Percentiles rank a stretch among this genome's conserved stretches.
These are phyloP conservation scores for Phlogophora meticulosa DNA, from an alignment of 2,888 invertebrate species.

Conservation along the genomic window DNA sequence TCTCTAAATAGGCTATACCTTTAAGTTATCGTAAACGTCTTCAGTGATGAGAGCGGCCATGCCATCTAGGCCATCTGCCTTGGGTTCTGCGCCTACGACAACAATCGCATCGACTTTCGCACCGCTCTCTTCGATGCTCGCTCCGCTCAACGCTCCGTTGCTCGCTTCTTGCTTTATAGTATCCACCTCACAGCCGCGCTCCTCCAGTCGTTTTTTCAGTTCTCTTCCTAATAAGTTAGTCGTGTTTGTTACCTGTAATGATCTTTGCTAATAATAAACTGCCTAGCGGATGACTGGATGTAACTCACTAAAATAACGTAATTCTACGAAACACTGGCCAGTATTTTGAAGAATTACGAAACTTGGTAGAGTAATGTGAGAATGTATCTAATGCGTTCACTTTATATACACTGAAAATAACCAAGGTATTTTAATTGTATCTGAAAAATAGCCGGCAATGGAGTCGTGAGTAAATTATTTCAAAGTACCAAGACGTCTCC, in stretches of 20 bases:
- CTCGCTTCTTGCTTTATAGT: slow-evolving; percentile 57
- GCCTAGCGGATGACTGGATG: slow-evolving; percentile 22
- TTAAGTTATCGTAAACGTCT: slow-evolving; percentile 84
- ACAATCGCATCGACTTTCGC: slow-evolving; percentile 80
- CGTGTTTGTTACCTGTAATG: slow-evolving; percentile 81
- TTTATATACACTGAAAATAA: too few relatives aligned
- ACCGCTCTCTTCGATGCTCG: slow-evolving; percentile 39
- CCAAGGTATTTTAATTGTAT: too few relatives aligned
- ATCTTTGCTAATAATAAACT: slow-evolving; percentile 45
- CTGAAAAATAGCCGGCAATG: not conserved
- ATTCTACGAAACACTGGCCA: not conserved
- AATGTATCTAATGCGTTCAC: too few relatives aligned
- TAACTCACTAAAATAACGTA: not conserved
- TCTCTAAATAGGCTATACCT: slow-evolving; percentile 68
- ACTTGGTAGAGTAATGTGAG: too few relatives aligned
- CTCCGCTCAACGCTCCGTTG: slow-evolving; percentile 64
- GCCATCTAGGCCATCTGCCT: slow-evolving; percentile 74
- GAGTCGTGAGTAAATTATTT: not conserved
- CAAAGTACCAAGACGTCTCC: slow-evolving; percentile 15
- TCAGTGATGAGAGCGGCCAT: slow-evolving; percentile 78
- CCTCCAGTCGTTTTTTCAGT: slow-evolving; percentile 76
- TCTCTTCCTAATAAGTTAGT: slow-evolving; percentile 78
- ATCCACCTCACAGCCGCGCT: slow-evolving; percentile 78
- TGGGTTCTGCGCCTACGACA: slow-evolving; percentile 80
- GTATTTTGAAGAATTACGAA: not conserved